phyloP scores from a whole-genome alignment of 2,797 vertebrate species.

The Danio kyathit region DNA sequence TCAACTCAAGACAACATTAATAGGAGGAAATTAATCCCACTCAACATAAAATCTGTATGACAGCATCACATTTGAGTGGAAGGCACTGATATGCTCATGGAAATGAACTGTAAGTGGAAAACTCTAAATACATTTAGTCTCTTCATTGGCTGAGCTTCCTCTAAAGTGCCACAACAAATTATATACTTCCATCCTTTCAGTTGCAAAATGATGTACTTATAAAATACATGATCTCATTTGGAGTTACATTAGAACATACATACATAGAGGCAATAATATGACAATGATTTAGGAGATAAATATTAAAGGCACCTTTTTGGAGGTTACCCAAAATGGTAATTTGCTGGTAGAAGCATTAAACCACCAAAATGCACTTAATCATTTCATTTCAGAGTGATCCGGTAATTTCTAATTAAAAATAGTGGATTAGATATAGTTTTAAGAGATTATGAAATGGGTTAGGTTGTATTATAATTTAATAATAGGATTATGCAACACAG shows the following conservation, averaged over 20 bases:
- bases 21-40: not conserved
- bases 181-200: not conserved
- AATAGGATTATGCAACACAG: slow-evolving; percentile 27
- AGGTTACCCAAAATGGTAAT: not conserved
- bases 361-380: not conserved
- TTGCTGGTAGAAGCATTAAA: not conserved
- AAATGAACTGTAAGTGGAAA: slow-evolving; percentile 30
- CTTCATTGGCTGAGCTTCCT: slow-evolving; percentile 42
- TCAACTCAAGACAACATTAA: slow-evolving; percentile 18
- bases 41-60: slow-evolving; percentile 4
- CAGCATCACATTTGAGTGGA: slow-evolving; percentile 26
- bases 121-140: slow-evolving; percentile 22
- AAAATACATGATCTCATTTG: not conserved
- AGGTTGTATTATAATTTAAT: slow-evolving; percentile 26
- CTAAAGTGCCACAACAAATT: slow-evolving; percentile 20
- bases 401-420: slow-evolving; percentile 16
- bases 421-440: slow-evolving; percentile 25
- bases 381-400: slow-evolving; percentile 33
- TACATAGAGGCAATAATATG: not conserved
- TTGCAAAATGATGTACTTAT: not conserved
- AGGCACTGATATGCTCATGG: slow-evolving; percentile 44
- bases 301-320: not conserved
- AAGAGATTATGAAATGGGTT: slow-evolving; percentile 41
- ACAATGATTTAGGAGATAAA: not conserved
- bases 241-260: not conserved